phyloP scores from a whole-genome alignment of 2,113 vertebrate species.

The Recurvirostra avosetta region DNA sequence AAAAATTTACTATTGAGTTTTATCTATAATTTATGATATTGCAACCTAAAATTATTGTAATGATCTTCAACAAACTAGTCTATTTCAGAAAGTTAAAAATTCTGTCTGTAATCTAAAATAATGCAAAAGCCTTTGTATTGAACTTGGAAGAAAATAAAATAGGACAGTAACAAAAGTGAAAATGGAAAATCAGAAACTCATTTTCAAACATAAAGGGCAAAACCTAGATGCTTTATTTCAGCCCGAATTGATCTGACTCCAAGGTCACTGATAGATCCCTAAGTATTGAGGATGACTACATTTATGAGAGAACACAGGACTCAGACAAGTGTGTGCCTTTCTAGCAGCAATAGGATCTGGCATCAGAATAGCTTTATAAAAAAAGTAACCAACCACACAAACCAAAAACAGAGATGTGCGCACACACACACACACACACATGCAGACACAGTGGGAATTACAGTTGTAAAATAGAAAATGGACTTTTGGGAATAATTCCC shows the following conservation, averaged over 20 bases:
- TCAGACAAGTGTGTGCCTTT: neutral
- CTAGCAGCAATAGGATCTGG: neutral
- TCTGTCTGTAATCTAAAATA: neutral
- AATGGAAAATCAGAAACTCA: neutral
- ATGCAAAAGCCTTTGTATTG: neutral
- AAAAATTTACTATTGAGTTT: neutral
- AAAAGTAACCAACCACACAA: neutral
- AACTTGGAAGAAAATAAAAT: neutral
- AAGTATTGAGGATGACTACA: neutral
- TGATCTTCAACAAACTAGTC: neutral
- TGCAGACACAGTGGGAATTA: neutral
- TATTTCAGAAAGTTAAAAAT: neutral
- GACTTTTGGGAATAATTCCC: neutral
- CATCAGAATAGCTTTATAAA: neutral
- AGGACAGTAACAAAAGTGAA: neutral
- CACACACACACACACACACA: rapidly evolving
- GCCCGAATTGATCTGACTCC: neutral
- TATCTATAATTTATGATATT: neutral
- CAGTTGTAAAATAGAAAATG: neutral
- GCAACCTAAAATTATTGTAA: neutral
- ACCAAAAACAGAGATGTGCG: neutral
- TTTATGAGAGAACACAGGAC: neutral
- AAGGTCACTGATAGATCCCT: neutral
- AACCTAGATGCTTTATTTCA: neutral
- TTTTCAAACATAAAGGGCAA: neutral